Conservation (phyloP, 2,113 vertebrate genomes). For the Polypterus senegalus region DNA sequence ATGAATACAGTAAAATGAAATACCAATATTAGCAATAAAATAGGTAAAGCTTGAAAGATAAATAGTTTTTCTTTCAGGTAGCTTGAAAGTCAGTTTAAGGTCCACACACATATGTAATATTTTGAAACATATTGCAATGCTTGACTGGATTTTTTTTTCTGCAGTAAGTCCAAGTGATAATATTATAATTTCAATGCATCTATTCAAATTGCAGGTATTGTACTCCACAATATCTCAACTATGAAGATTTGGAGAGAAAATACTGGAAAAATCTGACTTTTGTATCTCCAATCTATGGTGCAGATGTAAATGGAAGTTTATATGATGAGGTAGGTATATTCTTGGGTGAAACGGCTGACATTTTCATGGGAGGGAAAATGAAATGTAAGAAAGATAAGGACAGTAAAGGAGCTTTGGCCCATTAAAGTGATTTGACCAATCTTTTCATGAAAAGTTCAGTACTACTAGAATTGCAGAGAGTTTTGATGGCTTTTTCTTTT, state of each 20-base stretch:
- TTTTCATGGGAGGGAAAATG: too few species aligned
- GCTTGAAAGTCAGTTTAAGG: background rate
- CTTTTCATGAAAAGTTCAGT: background rate
- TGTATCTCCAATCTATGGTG: constrained; percentile 64
- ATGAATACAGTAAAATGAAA: too few species aligned
- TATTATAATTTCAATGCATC: background rate
- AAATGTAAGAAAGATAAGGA: background rate
- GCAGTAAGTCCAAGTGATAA: too few species aligned
- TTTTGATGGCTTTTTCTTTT: background rate
- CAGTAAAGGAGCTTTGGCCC: background rate
- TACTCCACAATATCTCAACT: constrained; percentile 54
- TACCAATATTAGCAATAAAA: too few species aligned
- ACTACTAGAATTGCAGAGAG: background rate
- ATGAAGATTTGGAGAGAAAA: constrained; percentile 65
- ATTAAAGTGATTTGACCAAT: background rate
- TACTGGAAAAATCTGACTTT: constrained; percentile 70
- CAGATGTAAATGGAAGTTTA: constrained; percentile 65
- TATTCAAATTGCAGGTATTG: constrained; percentile 44
- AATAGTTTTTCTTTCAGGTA: background rate
- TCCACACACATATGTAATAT: background rate
- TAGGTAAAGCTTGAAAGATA: too few species aligned
- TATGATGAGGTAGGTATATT: constrained; percentile 56
- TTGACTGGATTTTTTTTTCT: constrained; percentile 5
- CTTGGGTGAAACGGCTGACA: constrained; percentile 10
- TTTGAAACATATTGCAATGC: constrained; percentile 1